Evolutionary conservation across 2,113 vertebrate genomes (phyloP).

Genomic region (Cyprinodon variegatus): DNA sequence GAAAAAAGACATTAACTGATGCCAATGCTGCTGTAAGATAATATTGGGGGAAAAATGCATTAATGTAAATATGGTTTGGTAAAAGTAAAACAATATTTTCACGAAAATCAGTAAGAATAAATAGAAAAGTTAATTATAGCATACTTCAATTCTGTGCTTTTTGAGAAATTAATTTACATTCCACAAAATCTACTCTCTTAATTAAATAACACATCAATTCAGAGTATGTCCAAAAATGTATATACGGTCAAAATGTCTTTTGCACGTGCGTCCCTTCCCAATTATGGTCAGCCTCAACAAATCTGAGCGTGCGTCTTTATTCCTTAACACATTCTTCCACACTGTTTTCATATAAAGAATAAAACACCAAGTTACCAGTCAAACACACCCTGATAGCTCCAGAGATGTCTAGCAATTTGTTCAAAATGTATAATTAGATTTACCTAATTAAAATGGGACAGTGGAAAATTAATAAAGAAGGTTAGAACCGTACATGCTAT

Average conservation of each 20-base stretch:
- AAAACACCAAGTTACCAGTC: constrained; percentile 5
- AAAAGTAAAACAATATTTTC: not conserved
- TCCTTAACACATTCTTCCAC: constrained; percentile 28
- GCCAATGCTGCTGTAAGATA: not conserved
- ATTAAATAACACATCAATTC: constrained; percentile 8
- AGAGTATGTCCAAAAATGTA: constrained; percentile 51
- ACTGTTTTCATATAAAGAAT: not conserved
- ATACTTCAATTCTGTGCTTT: not conserved
- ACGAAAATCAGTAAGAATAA: not conserved
- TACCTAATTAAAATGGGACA: not conserved
- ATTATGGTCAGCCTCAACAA: constrained; percentile 34
- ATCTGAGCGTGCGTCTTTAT: constrained; percentile 28
- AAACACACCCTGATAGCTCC: constrained; percentile 9
- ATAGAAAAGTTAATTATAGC: not conserved
- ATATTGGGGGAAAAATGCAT: not conserved
- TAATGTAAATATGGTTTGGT: not conserved
- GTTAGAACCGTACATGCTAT: not conserved
- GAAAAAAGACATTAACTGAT: not conserved
- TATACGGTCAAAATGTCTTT: constrained; percentile 61
- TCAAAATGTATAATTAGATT: not conserved
- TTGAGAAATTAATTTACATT: constrained; percentile 1
- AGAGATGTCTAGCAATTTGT: not conserved
- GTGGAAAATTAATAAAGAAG: not conserved
- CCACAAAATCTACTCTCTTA: not conserved
- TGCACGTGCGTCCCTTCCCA: constrained; percentile 35